phyloP scores from a whole-genome alignment of 2,113 vertebrate species.

The Tachysurus vachellii region DNA sequence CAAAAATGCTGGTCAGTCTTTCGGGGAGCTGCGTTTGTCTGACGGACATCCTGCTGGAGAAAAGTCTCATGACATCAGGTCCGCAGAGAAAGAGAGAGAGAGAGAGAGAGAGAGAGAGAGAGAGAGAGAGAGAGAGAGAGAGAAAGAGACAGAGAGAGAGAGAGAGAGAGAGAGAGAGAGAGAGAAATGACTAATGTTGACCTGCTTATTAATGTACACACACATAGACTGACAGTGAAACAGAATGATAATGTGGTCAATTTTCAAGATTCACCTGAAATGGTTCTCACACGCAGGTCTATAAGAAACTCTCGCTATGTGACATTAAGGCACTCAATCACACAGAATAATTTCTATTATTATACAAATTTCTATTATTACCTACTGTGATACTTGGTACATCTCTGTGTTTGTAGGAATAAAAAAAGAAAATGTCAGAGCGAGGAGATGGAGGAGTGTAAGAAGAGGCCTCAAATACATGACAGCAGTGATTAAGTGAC shows the following conservation, averaged over 20 bases:
- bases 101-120: not conserved
- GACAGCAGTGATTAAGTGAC: no score
- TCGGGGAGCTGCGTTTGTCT: constrained; percentile 24
- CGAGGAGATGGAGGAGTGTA: no score
- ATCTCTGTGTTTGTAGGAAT: not conserved
- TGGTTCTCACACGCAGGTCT: not conserved
- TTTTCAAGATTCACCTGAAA: not conserved
- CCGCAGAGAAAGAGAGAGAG: not conserved
- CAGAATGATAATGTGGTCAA: not conserved
- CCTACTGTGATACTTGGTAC: not conserved
- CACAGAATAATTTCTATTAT: not conserved
- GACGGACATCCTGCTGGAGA: constrained; percentile 47
- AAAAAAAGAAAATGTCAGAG: no score
- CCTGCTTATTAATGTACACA: not conserved
- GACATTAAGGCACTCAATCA: not conserved
- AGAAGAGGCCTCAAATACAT: no score
- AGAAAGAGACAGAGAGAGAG: not conserved
- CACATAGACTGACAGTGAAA: not conserved
- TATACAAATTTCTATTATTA: not conserved
- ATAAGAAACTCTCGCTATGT: not conserved
- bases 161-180: not conserved
- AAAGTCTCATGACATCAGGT: constrained; percentile 40
- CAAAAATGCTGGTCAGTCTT: constrained; percentile 9
- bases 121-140: not conserved
- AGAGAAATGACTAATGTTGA: not conserved